Evolutionary conservation across 2,113 vertebrate species (phyloP).

Genomic region (Psophia crepitans): DNA sequence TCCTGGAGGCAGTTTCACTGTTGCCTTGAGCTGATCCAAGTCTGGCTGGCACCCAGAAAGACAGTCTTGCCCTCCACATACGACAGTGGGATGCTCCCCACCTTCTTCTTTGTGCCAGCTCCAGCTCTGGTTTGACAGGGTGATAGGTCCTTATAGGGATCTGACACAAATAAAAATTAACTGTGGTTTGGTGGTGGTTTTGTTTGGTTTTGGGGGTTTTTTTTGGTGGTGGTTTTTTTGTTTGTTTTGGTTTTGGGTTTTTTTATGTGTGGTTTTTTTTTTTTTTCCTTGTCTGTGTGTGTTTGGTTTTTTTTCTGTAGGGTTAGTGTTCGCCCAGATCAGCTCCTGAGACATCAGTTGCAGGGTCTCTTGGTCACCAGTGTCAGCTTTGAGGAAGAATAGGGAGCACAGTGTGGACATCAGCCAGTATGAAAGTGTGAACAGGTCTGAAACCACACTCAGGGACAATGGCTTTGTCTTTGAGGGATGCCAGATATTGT

Average conservation of each 20-base stretch:
- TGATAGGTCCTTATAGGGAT: background rate
- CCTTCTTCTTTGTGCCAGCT: background rate
- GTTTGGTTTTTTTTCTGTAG: background rate
- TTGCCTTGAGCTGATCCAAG: background rate
- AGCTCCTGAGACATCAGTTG: background rate
- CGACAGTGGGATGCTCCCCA: background rate
- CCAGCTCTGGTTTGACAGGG: background rate
- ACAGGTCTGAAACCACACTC: background rate
- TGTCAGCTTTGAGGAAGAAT: background rate
- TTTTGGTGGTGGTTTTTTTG: no score
- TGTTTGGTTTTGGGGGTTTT: no score
- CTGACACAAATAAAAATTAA: background rate
- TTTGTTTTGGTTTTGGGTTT: no score
- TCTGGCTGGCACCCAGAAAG: background rate
- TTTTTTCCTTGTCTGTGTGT: no score
- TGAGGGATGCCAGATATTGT: background rate
- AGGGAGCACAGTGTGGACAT: background rate
- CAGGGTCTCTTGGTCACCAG: background rate
- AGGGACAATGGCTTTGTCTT: background rate
- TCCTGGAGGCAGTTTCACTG: background rate
- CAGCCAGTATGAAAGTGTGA: accelerated
- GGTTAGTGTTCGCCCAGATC: background rate
- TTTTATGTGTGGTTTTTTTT: no score
- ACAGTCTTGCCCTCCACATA: background rate
- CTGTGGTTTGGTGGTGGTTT: no score